Base-by-base conservation (phyloP, 1,140 invertebrate genomes). In the Drosophila albomicans region DNA sequence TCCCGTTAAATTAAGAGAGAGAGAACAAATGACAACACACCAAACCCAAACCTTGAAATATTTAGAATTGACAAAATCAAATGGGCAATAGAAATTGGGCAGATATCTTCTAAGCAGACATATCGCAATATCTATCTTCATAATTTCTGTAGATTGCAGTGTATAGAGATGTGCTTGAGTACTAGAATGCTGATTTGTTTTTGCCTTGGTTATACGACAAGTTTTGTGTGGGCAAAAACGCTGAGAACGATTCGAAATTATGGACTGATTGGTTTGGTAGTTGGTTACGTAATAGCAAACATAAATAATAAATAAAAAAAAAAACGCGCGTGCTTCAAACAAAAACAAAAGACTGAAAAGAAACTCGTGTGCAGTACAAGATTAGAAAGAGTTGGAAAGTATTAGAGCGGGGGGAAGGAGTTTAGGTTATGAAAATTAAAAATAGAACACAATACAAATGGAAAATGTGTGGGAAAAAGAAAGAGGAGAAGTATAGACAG, bases 311-410 rank as follows among this genome's bases (percentile, higher is more conserved):
- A 25, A 25, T 25, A 25, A 25, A 4, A 25, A 20, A 1, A 30
- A 52, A 75, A 86, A 72, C 66, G 51, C 80, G 63, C 75, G 82
- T 75, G 82, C 74, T 70, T 16, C 10, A 48, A 81, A 77, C 73
- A 65, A 64, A 68, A 73, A 54, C 28, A 52, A 61, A 75, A 61
- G 32, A 43, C 28, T 57, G 63, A 32, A 35, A 46, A 45, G 20
- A 13, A 62, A 72, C 51, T 20, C 35, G 25, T 28, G 52, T 77
- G 54, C 32, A 72, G 61, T 61, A 25, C 3, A 45, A 79, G 43
- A 11, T 38, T 20, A 20, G 13, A 57, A n/a, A 61, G 32, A 76
- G 58, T 77, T 68, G 56, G 54, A 56, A 67, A 64, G 35, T 52
- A 16, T 43, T 51, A 51, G 63, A 30, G n/a, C 3, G 16, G 20